Base-by-base conservation (phyloP, 2,888 invertebrate species). In the Acanthosoma haemorrhoidale region DNA sequence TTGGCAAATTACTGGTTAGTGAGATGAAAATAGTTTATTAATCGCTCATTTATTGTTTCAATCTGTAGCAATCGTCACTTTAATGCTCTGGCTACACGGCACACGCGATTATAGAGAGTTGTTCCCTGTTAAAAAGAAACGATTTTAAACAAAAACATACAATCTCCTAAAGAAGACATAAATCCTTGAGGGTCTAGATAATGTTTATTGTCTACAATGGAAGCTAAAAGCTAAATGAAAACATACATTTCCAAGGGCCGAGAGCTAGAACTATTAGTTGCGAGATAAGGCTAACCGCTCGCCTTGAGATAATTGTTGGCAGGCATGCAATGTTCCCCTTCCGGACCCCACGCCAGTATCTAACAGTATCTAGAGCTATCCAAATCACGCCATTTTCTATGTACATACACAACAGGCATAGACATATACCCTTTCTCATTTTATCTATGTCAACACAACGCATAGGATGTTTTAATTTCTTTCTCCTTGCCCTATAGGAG, bases 181-280 rank as follows among this genome's bases (percentile, higher is more conserved):
- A 43, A 43, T 43, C 4, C 41, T 18, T 41, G 21, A 43, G 43
- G 18, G 43, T 21, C 43, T 21, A 43, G 43, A 21, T 43, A 43
- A 43, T 21, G 43, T 43, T 43, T 43, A 43, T 43, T 43, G 43
- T 43, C 21, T 43, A 43, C 43, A 43, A 43, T 43, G 21, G 43
- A 43, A 21, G 18, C 21, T 43, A 21, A 21, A 21, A 43, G 21
- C 11, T 21, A 43, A 43, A 43, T 43, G 43, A 43, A 43, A 43
- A 43, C 43, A 43, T 43, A 43, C 43, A 43, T 43, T 43, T 43
- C 11, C 43, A 43, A 21, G 43, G 21, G 43, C 11, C 43, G 21
- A 21, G 43, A 43, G 43, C 13, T 3, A 43, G 43, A 43, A 43
- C 43, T 43, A 43, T 43, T 43, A 43, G 43, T 43, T 43, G 4